These are phyloP conservation scores for Neosilurus mollespiculum DNA, from an alignment of 2,797 vertebrate species.

Conservation along the genomic window DNA sequence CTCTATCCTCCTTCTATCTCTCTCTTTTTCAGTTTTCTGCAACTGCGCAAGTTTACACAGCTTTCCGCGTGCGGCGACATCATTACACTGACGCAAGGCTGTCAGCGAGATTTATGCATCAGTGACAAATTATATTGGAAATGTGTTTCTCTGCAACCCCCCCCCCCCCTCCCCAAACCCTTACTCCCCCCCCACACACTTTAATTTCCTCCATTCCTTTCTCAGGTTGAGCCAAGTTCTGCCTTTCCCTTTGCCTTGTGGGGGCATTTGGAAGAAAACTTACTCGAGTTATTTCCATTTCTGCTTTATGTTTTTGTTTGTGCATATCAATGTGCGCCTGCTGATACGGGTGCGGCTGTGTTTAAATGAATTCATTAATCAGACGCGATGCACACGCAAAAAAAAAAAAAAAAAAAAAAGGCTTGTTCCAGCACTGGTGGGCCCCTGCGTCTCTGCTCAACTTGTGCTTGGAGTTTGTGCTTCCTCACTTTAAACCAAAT, in stretches of 20 bases:
- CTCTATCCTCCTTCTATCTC: slow-evolving; percentile 32
- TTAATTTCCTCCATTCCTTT: slow-evolving; percentile 64
- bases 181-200: slow-evolving; percentile 60
- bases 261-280: slow-evolving; percentile 59
- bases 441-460: slow-evolving; percentile 15
- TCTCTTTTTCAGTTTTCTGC: slow-evolving; percentile 79
- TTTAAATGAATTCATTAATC: slow-evolving; percentile 61
- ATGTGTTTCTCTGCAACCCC: slow-evolving; percentile 73
- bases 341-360: slow-evolving; percentile 59
- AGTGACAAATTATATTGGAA: slow-evolving; percentile 98
- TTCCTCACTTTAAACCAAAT: background rate
- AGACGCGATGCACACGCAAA: slow-evolving; percentile 46
- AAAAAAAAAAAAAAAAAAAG: too few species aligned
- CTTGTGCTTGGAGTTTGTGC: slow-evolving; percentile 1
- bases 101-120: slow-evolving; percentile 99
- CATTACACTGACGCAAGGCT: slow-evolving; percentile 98
- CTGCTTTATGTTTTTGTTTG: slow-evolving; percentile 62
- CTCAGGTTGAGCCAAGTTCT: slow-evolving; percentile 72
- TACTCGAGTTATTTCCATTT: slow-evolving; percentile 56
- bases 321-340: slow-evolving; percentile 53
- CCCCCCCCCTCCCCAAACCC: slow-evolving; percentile 51
- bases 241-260: slow-evolving; percentile 74
- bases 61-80: slow-evolving; percentile 91
- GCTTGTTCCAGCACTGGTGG: slow-evolving; percentile 31
- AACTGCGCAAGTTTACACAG: slow-evolving; percentile 99